Evolutionary conservation across 2,113 vertebrate genomes (phyloP), one percentile per base, ranked within the genome.

Genomic region (Urocolius indicus): DNA sequence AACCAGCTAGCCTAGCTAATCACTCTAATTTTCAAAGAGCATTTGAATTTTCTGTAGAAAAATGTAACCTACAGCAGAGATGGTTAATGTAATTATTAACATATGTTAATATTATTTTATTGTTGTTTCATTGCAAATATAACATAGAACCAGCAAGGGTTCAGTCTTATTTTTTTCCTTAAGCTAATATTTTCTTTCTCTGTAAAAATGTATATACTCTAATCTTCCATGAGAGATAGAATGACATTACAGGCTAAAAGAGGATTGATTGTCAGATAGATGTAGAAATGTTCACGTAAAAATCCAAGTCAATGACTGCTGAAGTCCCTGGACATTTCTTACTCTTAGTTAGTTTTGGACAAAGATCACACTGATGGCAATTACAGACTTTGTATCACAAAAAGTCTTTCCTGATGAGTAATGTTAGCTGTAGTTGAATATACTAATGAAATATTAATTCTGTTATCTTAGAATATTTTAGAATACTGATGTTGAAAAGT

Each of bases 401-500:
- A 77, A 43, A 57, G 3, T 36, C 24, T 41, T 69, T 69, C 7
- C 30, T 54, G 52, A 67, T 67, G 34, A 77, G 55, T 67, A 58
- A 48, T 12, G 16, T 59, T 77, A 77, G 29, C 29, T 77, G 52
- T 18, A 74, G 46, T 48, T 77, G 41, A 84, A 86, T 82, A 58
- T 26, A 88, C 11, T 51, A 16, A 61, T 92, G 49, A 94, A 93
- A 95, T 83, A 95, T 80, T 93, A 91, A 87, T 69, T 77, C 24
- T 67, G 6, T 10, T 17, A 46, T 83, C 94, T 88, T 67, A 90
- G 75, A 86, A 88, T 90, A 49, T 90, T 95, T 91, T 76, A 76
- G 62, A 63, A 77, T 32, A 59, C 29, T 43, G 57, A 77, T 74
- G 22, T 3, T 78, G 78, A 90, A 81, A 90, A 52, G 19, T 32